Conservation (phyloP, 1,140 invertebrate genomes). For the Pteromalus puparum region DNA sequence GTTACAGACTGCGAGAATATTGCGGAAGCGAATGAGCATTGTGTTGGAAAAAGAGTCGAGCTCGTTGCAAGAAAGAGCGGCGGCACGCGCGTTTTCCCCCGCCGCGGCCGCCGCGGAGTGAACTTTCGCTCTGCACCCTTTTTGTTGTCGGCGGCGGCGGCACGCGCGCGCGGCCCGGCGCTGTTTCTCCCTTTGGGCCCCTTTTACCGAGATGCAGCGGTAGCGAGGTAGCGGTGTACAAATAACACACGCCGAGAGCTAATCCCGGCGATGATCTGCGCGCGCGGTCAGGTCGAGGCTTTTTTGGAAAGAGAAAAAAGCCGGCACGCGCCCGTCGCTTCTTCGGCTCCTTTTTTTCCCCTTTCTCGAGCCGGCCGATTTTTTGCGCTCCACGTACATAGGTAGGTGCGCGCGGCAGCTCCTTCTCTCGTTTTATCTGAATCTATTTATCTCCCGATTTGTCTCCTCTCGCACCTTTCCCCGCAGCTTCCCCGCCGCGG, state of each 20-base stretch:
- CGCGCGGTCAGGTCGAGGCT: conserved; percentile 38
- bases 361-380: conserved; percentile 33
- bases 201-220: conserved; percentile 25
- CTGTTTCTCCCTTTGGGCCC: conserved; percentile 14
- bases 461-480: conserved; percentile 50
- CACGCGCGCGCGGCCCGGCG: not conserved
- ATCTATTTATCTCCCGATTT: conserved; percentile 18
- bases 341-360: conserved; percentile 52
- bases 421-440: not conserved
- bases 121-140: not conserved
- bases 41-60: not conserved
- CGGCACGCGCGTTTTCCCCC: not conserved
- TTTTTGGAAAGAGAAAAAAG: conserved; percentile 49
- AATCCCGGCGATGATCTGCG: conserved; percentile 12
- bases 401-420: no score
- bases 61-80: not conserved
- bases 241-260: not conserved
- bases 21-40: not conserved
- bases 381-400: conserved; percentile 44
- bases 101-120: not conserved
- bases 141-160: not conserved
- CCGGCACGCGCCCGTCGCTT: conserved; percentile 56
- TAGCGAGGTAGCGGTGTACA: no score
- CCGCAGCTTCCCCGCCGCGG: no score
- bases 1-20: no score